These are phyloP conservation scores for Saxicola maurus DNA, from an alignment of 2,797 vertebrate genomes.

Conservation along the genomic window DNA sequence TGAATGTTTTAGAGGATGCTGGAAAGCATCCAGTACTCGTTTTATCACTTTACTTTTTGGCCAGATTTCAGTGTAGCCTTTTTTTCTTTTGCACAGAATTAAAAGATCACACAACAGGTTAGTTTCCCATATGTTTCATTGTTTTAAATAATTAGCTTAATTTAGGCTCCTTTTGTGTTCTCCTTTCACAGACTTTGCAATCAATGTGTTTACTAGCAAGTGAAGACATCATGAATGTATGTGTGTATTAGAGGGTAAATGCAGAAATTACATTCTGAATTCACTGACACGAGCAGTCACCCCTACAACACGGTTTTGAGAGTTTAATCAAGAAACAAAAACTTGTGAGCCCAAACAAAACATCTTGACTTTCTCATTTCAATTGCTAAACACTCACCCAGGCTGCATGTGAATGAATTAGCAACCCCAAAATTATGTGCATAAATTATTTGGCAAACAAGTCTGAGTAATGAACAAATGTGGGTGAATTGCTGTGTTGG, in stretches of 20 bases:
- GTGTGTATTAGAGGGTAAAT: background rate
- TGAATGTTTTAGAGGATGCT: slow-evolving; percentile 29
- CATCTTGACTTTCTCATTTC: slow-evolving; percentile 48
- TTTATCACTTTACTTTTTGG: slow-evolving; percentile 35
- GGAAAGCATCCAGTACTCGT: slow-evolving; percentile 50
- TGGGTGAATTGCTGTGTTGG: slow-evolving; percentile 40
- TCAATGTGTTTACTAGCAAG: slow-evolving; percentile 4
- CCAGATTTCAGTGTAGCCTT: slow-evolving; percentile 19
- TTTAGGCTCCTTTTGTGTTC: background rate
- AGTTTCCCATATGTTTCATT: background rate
- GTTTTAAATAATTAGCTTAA: slow-evolving; percentile 11
- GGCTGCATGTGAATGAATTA: slow-evolving; percentile 50
- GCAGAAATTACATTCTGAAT: slow-evolving; percentile 26
- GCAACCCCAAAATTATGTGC: slow-evolving; percentile 19
- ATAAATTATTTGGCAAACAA: slow-evolving; percentile 59
- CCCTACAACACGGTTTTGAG: slow-evolving; percentile 6
- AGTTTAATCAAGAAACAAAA: slow-evolving; percentile 45
- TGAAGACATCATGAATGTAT: background rate
- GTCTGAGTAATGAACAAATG: slow-evolving; percentile 56
- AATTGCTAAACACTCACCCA: slow-evolving; percentile 27
- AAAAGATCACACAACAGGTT: slow-evolving; percentile 5
- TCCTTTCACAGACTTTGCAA: background rate
- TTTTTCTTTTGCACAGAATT: slow-evolving; percentile 3
- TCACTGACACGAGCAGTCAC: background rate
- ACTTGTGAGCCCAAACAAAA: slow-evolving; percentile 56